A percentile compares a stretch with the other conserved stretches of the same genome.
These are phyloP conservation scores for Nannobrachium achirus DNA, from an alignment of 2,113 vertebrate species.

Conservation along the genomic window DNA sequence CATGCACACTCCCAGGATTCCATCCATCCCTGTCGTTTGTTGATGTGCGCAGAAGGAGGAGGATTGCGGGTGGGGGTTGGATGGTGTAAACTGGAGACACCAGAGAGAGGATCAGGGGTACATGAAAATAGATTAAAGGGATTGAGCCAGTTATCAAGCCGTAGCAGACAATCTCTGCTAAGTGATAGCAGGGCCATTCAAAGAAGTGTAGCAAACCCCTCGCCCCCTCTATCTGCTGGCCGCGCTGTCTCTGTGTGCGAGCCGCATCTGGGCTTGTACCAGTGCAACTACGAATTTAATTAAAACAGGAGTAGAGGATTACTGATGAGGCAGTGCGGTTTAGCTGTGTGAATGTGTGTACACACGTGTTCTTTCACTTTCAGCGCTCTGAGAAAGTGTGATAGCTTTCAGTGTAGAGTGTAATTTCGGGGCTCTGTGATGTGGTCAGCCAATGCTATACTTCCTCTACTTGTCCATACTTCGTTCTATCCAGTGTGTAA, in stretches of 20 bases:
- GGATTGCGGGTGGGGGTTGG: background rate
- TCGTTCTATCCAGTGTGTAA: conserved; percentile 15
- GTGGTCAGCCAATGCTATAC: background rate
- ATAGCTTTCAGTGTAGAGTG: conserved; percentile 34
- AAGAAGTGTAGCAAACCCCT: conserved; percentile 36
- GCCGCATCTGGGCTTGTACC: conserved; percentile 42
- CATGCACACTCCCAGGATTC: conserved; percentile 24
- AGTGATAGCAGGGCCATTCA: conserved; percentile 65
- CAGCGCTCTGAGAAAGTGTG: conserved; percentile 15
- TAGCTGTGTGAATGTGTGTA: conserved; percentile 24
- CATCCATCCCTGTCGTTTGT: conserved; percentile 11
- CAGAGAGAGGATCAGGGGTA: conserved; percentile 62
- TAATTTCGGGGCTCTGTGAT: conserved; percentile 17
- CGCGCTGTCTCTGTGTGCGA: conserved; percentile 2
- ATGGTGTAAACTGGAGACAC: conserved; percentile 36
- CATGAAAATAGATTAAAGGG: conserved; percentile 75
- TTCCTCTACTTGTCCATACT: conserved; percentile 12
- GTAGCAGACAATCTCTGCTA: conserved; percentile 69
- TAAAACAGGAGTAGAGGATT: conserved; percentile 60
- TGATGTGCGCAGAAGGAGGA: conserved; percentile 27
- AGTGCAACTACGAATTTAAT: conserved; percentile 57
- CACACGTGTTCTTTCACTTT: conserved; percentile 27
- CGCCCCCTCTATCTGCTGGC: background rate
- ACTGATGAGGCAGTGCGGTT: conserved; percentile 48
- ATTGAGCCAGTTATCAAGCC: conserved; percentile 75